These are phyloP conservation scores for Peromyscus californicus DNA, from an alignment of 2,113 vertebrate species.

Conservation along the genomic window DNA sequence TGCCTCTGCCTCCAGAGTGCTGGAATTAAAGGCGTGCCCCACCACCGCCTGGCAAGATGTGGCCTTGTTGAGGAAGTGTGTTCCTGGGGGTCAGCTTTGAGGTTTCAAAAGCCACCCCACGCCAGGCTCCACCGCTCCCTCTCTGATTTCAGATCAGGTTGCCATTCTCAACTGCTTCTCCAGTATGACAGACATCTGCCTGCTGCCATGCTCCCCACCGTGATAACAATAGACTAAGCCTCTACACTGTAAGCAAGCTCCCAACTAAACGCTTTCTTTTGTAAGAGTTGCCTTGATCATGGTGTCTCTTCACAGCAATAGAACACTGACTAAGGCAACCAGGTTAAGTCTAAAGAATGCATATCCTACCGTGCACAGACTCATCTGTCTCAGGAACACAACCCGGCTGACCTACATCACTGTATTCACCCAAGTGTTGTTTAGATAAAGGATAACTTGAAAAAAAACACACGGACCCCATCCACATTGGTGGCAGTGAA, in stretches of 20 bases:
- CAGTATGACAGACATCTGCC: not conserved
- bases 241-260: not conserved
- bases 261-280: not conserved
- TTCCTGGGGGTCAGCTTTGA: not conserved
- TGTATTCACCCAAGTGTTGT: not conserved
- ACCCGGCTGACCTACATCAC: accelerated
- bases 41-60: too few relatives aligned
- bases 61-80: not conserved
- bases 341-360: not conserved
- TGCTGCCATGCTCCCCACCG: not conserved
- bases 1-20: too few relatives aligned
- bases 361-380: not conserved
- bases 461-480: not conserved
- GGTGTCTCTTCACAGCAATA: not conserved
- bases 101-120: not conserved
- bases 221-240: not conserved
- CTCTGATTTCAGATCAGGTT: not conserved
- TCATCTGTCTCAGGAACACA: accelerated
- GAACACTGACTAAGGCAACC: not conserved
- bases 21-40: too few relatives aligned
- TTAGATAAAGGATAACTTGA: not conserved
- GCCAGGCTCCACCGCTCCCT: not conserved
- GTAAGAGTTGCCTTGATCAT: not conserved
- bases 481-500: not conserved
- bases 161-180: too few relatives aligned